Evolutionary conservation across 2,797 vertebrate genomes (phyloP), one percentile per base, ranked within the genome.

Genomic region (Hoplostethus mediterraneus): DNA sequence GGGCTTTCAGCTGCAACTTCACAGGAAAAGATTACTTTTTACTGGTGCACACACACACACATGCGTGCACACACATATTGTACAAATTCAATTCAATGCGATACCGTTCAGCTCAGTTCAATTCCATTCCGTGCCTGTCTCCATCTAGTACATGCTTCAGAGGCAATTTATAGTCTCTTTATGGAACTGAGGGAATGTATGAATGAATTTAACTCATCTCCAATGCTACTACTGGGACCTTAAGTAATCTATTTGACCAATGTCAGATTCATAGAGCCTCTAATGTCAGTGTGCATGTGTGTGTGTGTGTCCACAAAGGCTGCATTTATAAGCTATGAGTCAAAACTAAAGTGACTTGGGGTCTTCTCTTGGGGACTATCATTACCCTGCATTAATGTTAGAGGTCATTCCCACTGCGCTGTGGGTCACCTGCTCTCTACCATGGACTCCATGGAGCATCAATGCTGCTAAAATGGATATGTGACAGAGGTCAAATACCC

Each of bases 361-460:
- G 66, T 73, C 71, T 47, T 63, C 84, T 57, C 21, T 72, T 65
- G 78, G 66, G 68, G 72, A 70, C 58, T 21, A 68, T 47, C 77
- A 76, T 87, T 87, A 87, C 62, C 85, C 80, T 87, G 83, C 75
- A 84, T 88, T 88, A 81, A 75, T 60, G 53, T 66, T 65, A 48
- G 70, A 83, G 86, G 77, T 86, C 78, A 67, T 71, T 75, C 71
- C 67, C 66, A 73, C 61, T 77, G 79, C 72, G 47, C 69, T 59
- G 66, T 54, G 63, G 83, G 86, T 82, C 82, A 69, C 66, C 53
- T 31, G 71, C 67, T 70, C 59, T 40, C 79, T 58, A 51, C 63
- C 56, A 63, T 44, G 56, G 75, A 73, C 73, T 75, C 57, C 21
- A 21, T 21, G n/a, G 42, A 69, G 78, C 31, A 68, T 64, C 63